A percentile compares a stretch with the other conserved stretches of the same genome.
Conservation (phyloP, 2,113 vertebrate genomes). For the Sisor rabdophorus region DNA sequence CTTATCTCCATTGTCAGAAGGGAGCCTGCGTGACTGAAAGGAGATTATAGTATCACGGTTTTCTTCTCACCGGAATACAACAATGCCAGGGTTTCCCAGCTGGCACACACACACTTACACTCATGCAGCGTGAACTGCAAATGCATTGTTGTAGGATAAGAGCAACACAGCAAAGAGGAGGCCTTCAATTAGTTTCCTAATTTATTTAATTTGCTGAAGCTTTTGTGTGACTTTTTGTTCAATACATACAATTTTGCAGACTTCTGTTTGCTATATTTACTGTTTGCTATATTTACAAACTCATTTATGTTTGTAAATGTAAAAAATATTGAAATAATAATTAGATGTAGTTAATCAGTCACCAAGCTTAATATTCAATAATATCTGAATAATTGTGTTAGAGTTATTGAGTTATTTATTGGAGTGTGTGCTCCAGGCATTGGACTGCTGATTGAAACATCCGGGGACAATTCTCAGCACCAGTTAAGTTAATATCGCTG, state of each 20-base stretch:
- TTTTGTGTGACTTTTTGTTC: constrained; percentile 9
- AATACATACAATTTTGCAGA: neutral
- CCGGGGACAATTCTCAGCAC: neutral
- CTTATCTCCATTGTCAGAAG: neutral
- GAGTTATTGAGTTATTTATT: neutral
- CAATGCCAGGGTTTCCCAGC: constrained; percentile 15
- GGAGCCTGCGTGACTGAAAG: constrained; percentile 6
- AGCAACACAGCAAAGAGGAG: constrained; percentile 25
- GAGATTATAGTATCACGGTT: constrained; percentile 21
- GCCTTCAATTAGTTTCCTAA: constrained; percentile 22
- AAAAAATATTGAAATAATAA: neutral
- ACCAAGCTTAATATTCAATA: neutral
- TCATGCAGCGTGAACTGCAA: neutral
- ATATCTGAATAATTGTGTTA: neutral
- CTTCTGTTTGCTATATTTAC: neutral
- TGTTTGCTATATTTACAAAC: neutral
- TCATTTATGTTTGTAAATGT: too few relatives aligned
- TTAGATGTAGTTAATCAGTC: neutral
- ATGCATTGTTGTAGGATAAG: neutral
- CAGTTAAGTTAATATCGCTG: neutral
- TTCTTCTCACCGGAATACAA: neutral
- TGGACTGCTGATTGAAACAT: neutral
- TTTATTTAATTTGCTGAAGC: constrained; percentile 17
- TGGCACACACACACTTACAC: constrained; percentile 10
- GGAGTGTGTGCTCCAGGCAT: too few relatives aligned